phyloP scores from a whole-genome alignment of 2,113 vertebrate species.

The Mustela lutreola region DNA sequence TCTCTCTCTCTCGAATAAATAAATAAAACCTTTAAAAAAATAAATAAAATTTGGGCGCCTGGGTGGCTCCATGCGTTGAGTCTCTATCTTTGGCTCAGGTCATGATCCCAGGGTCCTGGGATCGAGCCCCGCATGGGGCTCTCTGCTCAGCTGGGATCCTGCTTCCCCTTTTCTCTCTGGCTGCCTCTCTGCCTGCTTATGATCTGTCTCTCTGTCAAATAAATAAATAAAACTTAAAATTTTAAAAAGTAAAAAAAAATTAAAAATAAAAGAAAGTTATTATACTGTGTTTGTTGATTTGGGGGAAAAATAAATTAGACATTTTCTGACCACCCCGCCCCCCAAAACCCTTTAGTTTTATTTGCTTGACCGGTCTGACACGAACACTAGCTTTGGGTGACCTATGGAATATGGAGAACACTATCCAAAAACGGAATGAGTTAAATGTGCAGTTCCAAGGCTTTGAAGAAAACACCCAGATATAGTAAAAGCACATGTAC shows the following conservation, averaged over 20 bases:
- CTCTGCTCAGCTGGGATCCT: too few relatives aligned
- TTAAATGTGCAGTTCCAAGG: not conserved
- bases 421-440: not conserved
- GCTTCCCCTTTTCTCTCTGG: too few relatives aligned
- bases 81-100: too few relatives aligned
- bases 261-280: not conserved
- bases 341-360: not conserved
- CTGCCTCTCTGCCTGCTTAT: too few relatives aligned
- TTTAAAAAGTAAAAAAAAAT: not conserved
- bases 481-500: not conserved
- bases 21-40: not conserved
- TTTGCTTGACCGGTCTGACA: not conserved
- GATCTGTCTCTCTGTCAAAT: not conserved
- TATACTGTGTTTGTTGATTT: not conserved
- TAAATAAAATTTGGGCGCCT: too few relatives aligned
- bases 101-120: too few relatives aligned
- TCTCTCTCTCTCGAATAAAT: not conserved
- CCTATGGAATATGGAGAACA: not conserved
- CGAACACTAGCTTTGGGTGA: not conserved
- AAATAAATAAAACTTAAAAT: not conserved
- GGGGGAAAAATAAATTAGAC: not conserved
- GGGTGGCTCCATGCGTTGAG: too few relatives aligned
- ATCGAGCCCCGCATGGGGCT: too few relatives aligned
- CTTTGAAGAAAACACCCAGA: slow-evolving; percentile 28
- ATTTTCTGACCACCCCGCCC: not conserved